Evolutionary conservation across 2,113 vertebrate genomes (phyloP).

Genomic region (Raphicerus campestris): DNA sequence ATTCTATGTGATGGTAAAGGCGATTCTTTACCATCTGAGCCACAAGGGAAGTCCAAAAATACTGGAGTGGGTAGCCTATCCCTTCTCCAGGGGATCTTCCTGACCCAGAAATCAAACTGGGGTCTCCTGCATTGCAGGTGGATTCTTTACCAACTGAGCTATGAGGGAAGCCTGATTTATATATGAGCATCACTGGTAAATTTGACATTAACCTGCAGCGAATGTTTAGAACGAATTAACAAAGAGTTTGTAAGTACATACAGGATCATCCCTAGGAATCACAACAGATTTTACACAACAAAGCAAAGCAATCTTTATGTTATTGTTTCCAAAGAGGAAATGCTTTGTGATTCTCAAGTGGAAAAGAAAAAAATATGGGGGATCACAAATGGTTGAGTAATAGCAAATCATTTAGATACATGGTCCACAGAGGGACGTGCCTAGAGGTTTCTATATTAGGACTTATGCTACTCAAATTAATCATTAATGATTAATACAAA

Average conservation of each 20-base stretch:
- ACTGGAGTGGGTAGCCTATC: neutral
- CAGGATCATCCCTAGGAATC: neutral
- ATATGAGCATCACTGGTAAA: neutral
- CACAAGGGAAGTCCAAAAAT: neutral
- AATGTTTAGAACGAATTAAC: neutral
- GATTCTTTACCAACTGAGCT: neutral
- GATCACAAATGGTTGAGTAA: neutral
- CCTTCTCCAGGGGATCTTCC: neutral
- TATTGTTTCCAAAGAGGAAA: neutral
- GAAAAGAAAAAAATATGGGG: neutral
- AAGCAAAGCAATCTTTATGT: neutral
- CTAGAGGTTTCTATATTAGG: neutral
- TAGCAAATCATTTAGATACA: neutral
- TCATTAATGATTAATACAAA: constrained; percentile 28
- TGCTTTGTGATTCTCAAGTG: neutral
- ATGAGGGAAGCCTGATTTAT: neutral
- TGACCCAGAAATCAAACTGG: neutral
- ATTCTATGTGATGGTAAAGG: neutral
- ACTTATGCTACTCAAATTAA: neutral
- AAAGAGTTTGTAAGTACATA: neutral
- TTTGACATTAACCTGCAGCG: neutral
- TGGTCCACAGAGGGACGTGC: neutral
- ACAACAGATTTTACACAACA: neutral
- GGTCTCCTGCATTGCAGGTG: neutral
- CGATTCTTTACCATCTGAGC: neutral